A percentile compares a stretch with the other conserved stretches of the same genome.
Conservation (phyloP, 2,797 vertebrate genomes). For the Lacerta agilis region DNA sequence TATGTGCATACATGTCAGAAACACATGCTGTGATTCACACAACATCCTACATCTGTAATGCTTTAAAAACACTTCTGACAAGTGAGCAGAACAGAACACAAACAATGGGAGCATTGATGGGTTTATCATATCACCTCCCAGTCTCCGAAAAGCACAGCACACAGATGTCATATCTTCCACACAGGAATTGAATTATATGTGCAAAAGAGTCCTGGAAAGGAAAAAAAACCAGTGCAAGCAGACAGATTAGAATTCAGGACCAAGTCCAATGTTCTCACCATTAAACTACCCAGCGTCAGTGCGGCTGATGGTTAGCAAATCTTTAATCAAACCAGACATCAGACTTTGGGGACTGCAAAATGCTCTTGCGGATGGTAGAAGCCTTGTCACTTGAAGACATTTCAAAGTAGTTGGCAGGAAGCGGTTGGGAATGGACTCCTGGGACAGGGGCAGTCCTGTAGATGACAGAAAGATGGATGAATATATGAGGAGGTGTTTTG, state of each 20-base stretch:
- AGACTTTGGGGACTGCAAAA: not conserved
- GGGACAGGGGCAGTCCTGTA: not conserved
- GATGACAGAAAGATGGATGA: slow-evolving; percentile 28
- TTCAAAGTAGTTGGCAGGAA: slow-evolving; percentile 1
- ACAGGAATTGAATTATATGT: not conserved
- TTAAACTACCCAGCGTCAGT: not conserved
- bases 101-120: not conserved
- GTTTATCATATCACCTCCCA: not conserved
- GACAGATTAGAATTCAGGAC: slow-evolving; percentile 3
- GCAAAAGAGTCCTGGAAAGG: too few species aligned
- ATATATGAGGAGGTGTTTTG: not conserved
- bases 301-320: slow-evolving; percentile 5
- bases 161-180: not conserved
- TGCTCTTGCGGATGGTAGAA: slow-evolving; percentile 7
- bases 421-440: not conserved
- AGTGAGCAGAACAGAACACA: not conserved
- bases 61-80: not conserved
- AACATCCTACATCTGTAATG: not conserved
- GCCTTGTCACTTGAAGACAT: slow-evolving; percentile 17
- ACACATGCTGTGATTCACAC: not conserved
- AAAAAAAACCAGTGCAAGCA: not conserved
- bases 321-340: slow-evolving; percentile 4
- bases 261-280: not conserved
- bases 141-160: not conserved
- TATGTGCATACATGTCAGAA: not conserved